phyloP scores from a whole-genome alignment of 2,888 invertebrate genomes.

The Leistus spinibarbis region DNA sequence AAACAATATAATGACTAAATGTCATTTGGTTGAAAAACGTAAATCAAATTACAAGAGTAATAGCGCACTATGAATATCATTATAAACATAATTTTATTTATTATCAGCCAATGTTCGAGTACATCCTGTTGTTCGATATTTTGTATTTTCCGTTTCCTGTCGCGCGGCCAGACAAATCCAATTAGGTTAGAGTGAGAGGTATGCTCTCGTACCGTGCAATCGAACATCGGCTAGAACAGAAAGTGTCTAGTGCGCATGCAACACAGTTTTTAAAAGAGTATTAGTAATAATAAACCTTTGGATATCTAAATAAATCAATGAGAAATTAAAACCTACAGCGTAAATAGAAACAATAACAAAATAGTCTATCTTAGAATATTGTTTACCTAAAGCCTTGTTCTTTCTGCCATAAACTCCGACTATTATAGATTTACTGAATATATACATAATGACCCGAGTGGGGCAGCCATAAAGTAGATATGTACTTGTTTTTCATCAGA shows the following conservation, averaged over 20 bases:
- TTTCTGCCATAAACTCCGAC: slow-evolving; percentile 19
- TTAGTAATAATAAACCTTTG: not conserved
- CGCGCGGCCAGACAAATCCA: not conserved
- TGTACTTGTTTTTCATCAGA: too few relatives aligned
- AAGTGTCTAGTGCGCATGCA: slow-evolving; percentile 38
- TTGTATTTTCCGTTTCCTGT: not conserved
- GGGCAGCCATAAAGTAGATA: not conserved
- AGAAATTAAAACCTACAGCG: slow-evolving; percentile 24
- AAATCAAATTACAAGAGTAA: not conserved
- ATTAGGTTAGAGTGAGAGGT: not conserved
- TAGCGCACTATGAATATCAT: slow-evolving; percentile 35
- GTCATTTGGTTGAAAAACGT: slow-evolving; percentile 25
- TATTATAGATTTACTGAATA: slow-evolving; percentile 27
- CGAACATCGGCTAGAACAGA: slow-evolving; percentile 26
- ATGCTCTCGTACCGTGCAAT: slow-evolving; percentile 4
- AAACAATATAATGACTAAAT: slow-evolving; percentile 20
- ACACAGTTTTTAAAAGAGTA: slow-evolving; percentile 33
- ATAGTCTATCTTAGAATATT: not conserved
- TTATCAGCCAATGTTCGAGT: not conserved
- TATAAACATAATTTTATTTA: slow-evolving; percentile 23
- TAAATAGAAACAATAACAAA: slow-evolving; percentile 11
- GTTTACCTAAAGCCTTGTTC: not conserved
- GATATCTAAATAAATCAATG: not conserved
- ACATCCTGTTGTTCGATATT: not conserved
- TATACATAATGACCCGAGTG: slow-evolving; percentile 12